phyloP scores from a whole-genome alignment of 2,888 invertebrate genomes.

The Drosophila recens region DNA sequence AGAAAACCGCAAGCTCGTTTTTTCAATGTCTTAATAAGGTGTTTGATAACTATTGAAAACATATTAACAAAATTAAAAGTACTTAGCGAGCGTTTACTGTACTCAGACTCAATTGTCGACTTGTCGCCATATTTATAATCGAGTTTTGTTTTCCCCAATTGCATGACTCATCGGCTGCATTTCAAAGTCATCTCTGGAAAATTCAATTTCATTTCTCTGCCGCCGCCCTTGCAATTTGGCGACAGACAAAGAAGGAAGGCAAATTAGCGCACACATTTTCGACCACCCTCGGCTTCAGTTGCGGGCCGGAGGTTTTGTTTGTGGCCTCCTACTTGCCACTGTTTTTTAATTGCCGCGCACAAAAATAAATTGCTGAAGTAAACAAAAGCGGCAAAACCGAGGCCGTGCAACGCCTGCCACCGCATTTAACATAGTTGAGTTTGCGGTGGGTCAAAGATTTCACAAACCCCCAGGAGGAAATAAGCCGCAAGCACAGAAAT shows the following conservation, averaged over 20 bases:
- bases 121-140: constrained; percentile 43
- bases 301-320: constrained; percentile 8
- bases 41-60: no score
- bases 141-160: constrained; percentile 36
- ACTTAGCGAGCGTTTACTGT: not conserved
- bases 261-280: constrained; percentile 64
- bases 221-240: constrained; percentile 29
- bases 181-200: constrained; percentile 63
- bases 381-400: constrained; percentile 37
- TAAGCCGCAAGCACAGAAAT: constrained; percentile 3
- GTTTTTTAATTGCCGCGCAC: constrained; percentile 48
- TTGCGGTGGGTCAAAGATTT: constrained; percentile 59
- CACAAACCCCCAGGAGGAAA: constrained; percentile 28
- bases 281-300: constrained; percentile 61
- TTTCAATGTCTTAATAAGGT: no score
- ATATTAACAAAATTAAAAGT: not conserved
- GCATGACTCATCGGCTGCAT: constrained; percentile 65
- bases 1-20: not conserved
- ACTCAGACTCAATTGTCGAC: constrained; percentile 1
- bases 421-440: constrained; percentile 7
- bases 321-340: constrained; percentile 67
- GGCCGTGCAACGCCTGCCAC: constrained; percentile 24
- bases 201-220: constrained; percentile 32
- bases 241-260: constrained; percentile 21
- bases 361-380: constrained; percentile 70